Conservation (phyloP, 2,888 invertebrate species). For the Hirtodrosophila duncani region DNA sequence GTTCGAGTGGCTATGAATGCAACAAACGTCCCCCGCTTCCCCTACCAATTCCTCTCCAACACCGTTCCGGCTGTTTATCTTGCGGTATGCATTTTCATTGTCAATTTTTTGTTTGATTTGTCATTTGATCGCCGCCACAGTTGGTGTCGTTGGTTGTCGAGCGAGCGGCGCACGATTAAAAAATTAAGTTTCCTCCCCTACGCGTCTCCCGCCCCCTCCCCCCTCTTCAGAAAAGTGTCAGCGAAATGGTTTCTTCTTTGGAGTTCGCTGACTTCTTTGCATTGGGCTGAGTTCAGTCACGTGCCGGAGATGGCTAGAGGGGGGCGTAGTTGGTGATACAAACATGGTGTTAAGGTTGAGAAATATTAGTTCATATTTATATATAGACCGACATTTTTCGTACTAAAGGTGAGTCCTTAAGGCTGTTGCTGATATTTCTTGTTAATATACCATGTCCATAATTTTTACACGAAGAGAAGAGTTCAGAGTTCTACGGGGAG, state of each 20-base stretch:
- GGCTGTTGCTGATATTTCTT: too few relatives aligned
- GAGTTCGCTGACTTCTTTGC: constrained; percentile 52
- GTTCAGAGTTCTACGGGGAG: too few relatives aligned
- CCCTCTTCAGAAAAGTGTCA: constrained; percentile 14
- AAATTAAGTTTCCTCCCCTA: constrained; percentile 47
- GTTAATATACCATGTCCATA: too few relatives aligned
- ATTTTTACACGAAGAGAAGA: too few relatives aligned
- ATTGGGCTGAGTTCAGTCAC: constrained; percentile 46
- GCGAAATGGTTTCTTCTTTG: constrained; percentile 30
- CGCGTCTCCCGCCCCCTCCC: not conserved
- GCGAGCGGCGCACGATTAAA: too few relatives aligned
- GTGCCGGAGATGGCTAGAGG: constrained; percentile 20
- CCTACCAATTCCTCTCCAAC: not conserved
- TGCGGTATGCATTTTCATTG: constrained; percentile 31
- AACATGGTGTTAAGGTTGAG: not conserved
- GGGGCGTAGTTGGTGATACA: not conserved
- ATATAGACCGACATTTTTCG: too few relatives aligned
- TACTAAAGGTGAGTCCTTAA: too few relatives aligned
- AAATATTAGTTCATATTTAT: too few relatives aligned
- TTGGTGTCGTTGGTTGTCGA: constrained; percentile 41
- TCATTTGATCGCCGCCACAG: constrained; percentile 70
- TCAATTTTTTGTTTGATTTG: constrained; percentile 70
- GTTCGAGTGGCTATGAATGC: constrained; percentile 45
- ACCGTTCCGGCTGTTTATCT: constrained; percentile 18
- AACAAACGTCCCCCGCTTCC: constrained; percentile 14